These are phyloP conservation scores for Zosterops pallidus DNA, from an alignment of 2,113 vertebrate genomes.

Conservation along the genomic window DNA sequence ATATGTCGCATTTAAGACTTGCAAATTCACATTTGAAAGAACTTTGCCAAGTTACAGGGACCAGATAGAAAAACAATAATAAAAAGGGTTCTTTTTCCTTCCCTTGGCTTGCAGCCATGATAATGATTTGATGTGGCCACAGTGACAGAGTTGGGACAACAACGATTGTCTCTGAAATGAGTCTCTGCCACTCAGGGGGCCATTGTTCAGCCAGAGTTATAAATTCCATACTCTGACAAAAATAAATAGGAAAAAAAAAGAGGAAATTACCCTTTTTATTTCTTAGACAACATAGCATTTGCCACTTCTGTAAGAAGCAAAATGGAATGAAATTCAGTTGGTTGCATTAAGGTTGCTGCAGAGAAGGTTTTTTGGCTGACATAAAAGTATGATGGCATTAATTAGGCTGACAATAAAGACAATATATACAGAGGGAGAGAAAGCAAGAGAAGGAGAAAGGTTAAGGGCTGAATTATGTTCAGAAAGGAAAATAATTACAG, in stretches of 20 bases:
- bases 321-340: neutral
- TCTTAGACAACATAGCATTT: neutral
- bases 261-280: neutral
- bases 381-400: neutral
- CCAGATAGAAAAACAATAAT: slow-evolving; percentile 33
- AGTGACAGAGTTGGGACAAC: slow-evolving; percentile 45
- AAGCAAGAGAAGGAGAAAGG: neutral
- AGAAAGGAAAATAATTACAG: neutral
- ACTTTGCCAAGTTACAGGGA: neutral
- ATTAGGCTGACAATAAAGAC: slow-evolving; percentile 2
- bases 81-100: slow-evolving; percentile 36
- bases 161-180: slow-evolving; percentile 30
- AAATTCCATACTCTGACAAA: neutral
- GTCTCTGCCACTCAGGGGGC: neutral
- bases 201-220: neutral
- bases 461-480: neutral
- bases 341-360: neutral
- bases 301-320: neutral
- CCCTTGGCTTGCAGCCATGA: slow-evolving; percentile 18
- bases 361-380: neutral
- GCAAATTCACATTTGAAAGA: slow-evolving; percentile 46
- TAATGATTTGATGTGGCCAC: slow-evolving; percentile 17
- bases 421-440: neutral
- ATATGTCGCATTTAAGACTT: slow-evolving; percentile 47
- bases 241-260: neutral